Evolutionary conservation across 2,888 invertebrate genomes (phyloP), one percentile per base, ranked within the genome.

Genomic region (Trichogramma evanescens): DNA sequence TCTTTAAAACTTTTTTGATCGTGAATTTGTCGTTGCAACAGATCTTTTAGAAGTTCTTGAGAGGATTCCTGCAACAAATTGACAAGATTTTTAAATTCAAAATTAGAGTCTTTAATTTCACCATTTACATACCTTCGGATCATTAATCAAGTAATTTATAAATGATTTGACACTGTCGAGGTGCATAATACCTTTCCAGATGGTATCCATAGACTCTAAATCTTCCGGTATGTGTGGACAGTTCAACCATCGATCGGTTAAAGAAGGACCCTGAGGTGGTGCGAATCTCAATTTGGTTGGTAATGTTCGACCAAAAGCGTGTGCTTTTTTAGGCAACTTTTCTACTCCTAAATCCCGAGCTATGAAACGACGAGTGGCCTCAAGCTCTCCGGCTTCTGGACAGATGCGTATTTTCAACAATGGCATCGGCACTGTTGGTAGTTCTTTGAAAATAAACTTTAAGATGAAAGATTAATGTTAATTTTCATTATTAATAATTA

Each of bases 171-270:
- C 74, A 60, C 72, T 74, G 9, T 70, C 67, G 6, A 87, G 78
- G 72, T 85, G 80, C 26, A 82, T 80, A 50, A 87, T 84, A n/a
- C 82, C 84, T 9, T 82, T 80, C 84, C 84, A 87, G 1, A 87
- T 83, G 51, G 80, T 79, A 0, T 83, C 78, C 86, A 87, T 86
- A 1, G 81, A 78, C 59, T 81, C 80, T 13, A 88, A 72, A 50
- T 85, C 83, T 54, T 81, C 77, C 0, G 84, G 85, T 52, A 85
- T 82, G 63, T 80, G 72, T 46, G 82, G 79, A 58, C 83, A 82
- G 6, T 78, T 72, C 42, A 83, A 71, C 86, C 86, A 87, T 66
- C 79, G 79, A 51, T 79, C 72, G 50, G 80, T 70, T 0, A 83
- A 81, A 13, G 13, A 13, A 43, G 81, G 79, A 71, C 84, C 84